A percentile compares a stretch with the other conserved stretches of the same genome.
Evolutionary conservation across 2,113 vertebrate species (phyloP).

Genomic region (Sylvia atricapilla): DNA sequence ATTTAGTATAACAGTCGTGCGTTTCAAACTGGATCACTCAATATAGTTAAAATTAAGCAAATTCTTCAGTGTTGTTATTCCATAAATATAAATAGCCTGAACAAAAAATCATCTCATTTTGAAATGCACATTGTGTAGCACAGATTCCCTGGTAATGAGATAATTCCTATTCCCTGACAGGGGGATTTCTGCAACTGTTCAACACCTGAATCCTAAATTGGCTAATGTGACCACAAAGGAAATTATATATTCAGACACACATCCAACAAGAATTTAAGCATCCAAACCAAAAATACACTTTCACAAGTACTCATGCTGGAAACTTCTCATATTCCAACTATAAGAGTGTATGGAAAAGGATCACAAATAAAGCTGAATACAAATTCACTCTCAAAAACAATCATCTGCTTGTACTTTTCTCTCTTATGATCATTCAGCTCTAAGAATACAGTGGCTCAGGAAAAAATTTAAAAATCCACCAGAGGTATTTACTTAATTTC

Average conservation of each 20-base stretch:
- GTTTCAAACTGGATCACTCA: neutral
- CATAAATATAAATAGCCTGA: neutral
- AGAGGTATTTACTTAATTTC: conserved; percentile 10
- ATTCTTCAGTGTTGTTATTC: neutral
- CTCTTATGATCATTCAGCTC: neutral
- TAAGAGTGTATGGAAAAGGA: neutral
- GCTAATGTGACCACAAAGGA: conserved; percentile 11
- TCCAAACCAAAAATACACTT: conserved; percentile 16
- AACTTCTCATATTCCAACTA: neutral
- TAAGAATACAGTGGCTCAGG: neutral
- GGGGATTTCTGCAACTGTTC: neutral
- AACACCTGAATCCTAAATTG: conserved; percentile 39
- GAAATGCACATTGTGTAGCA: neutral
- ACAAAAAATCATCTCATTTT: neutral
- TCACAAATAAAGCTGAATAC: neutral
- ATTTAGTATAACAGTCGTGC: neutral
- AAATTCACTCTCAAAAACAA: neutral
- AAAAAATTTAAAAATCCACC: neutral
- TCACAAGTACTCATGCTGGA: neutral
- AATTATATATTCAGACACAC: conserved; percentile 30
- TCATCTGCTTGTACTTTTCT: neutral
- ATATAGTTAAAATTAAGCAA: conserved; percentile 6
- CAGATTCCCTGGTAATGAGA: conserved; percentile 1
- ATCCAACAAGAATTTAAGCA: neutral
- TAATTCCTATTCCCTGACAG: neutral